Conservation (phyloP, 2,797 vertebrate species). For the Cygnus olor region DNA sequence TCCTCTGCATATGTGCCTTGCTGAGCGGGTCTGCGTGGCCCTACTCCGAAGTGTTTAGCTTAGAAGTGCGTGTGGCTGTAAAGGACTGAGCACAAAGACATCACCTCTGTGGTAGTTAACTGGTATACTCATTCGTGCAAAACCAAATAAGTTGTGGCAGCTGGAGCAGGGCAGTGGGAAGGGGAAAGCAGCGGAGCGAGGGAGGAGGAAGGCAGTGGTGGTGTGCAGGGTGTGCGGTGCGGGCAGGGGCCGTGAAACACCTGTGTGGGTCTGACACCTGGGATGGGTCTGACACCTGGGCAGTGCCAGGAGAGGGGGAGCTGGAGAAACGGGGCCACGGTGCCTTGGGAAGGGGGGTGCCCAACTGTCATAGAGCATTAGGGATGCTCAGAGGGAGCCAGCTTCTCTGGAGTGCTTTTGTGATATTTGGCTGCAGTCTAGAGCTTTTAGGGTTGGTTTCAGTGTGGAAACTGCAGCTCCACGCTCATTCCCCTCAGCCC, state of each 20-base stretch:
- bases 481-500: background rate
- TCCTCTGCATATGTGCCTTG: background rate
- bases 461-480: background rate
- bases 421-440: background rate
- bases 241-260: background rate
- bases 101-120: background rate
- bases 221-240: background rate
- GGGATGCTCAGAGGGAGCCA: background rate
- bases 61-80: background rate
- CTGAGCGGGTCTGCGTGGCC: background rate
- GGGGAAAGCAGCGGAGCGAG: background rate
- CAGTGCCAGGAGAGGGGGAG: background rate
- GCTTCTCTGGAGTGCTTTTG: background rate
- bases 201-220: background rate
- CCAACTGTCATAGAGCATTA: background rate
- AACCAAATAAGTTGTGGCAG: background rate
- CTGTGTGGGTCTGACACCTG: background rate
- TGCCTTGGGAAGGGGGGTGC: background rate
- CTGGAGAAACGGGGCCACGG: background rate
- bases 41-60: background rate
- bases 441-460: conserved; percentile 9
- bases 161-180: background rate
- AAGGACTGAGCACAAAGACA: background rate
- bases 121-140: background rate
- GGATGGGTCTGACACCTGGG: background rate